These are phyloP conservation scores for Cherax quadricarinatus DNA, from an alignment of 1,140 invertebrate genomes.

Conservation along the genomic window DNA sequence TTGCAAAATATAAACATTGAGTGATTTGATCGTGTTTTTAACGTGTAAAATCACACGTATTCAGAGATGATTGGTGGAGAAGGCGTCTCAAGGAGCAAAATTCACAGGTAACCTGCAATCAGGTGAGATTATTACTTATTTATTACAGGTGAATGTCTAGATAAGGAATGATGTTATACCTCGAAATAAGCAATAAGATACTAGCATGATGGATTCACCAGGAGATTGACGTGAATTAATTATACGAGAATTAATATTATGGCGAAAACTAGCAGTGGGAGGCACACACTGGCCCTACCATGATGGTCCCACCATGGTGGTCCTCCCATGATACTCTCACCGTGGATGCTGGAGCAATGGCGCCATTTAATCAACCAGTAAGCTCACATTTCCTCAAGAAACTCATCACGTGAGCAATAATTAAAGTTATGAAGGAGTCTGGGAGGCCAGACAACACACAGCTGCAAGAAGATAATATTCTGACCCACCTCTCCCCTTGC, in stretches of 20 bases:
- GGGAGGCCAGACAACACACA: not conserved
- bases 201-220: not conserved
- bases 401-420: not conserved
- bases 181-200: not conserved
- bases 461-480: not conserved
- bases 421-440: not conserved
- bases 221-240: not conserved
- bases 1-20: not conserved
- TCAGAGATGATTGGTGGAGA: not conserved
- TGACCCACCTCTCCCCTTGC: not conserved
- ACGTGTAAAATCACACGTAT: not conserved
- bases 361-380: not conserved
- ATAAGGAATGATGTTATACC: not conserved
- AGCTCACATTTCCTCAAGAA: not conserved
- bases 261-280: too few species aligned
- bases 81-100: not conserved
- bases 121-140: not conserved
- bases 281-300: too few species aligned
- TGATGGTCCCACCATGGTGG: too few species aligned
- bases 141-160: not conserved
- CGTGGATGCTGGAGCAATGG: not conserved
- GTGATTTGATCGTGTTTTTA: not conserved
- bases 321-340: too few species aligned
- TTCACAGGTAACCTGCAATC: not conserved
- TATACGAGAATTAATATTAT: too few species aligned